These are phyloP conservation scores for Epicampocera succincta DNA, from an alignment of 2,888 invertebrate genomes.

Conservation along the genomic window DNA sequence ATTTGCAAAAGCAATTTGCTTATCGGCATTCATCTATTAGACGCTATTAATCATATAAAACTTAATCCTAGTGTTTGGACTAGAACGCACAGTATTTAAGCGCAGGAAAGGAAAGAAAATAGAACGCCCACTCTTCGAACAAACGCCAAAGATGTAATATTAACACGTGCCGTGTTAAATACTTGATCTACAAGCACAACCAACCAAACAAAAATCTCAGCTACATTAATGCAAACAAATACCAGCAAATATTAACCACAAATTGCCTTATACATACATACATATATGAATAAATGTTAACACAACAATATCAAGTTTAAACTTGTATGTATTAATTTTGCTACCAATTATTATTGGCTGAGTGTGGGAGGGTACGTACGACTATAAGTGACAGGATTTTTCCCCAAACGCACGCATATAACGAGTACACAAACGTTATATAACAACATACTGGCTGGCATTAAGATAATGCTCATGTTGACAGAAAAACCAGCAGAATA, in stretches of 20 bases:
- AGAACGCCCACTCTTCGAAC: constrained; percentile 55
- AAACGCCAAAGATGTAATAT: constrained; percentile 59
- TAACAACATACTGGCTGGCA: not conserved
- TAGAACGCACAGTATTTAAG: constrained; percentile 11
- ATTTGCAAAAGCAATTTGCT: not conserved
- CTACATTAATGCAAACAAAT: constrained; percentile 31
- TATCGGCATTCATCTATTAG: constrained; percentile 32
- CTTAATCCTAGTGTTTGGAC: constrained; percentile 46
- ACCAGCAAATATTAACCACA: constrained; percentile 66
- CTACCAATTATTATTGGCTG: constrained; percentile 55
- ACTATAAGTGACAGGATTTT: constrained; percentile 37
- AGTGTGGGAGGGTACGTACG: not conserved
- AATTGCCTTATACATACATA: too few relatives aligned
- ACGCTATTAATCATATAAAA: constrained; percentile 54
- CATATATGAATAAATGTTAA: constrained; percentile 59
- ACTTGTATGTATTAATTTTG: constrained; percentile 39
- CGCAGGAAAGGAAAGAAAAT: constrained; percentile 7
- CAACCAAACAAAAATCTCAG: constrained; percentile 29
- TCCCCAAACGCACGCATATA: too few relatives aligned
- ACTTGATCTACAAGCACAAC: constrained; percentile 54
- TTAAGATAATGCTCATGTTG: constrained; percentile 26
- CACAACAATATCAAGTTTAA: constrained; percentile 45
- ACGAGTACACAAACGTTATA: constrained; percentile 9
- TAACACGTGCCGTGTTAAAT: constrained; percentile 69
- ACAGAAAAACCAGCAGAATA: constrained; percentile 17